Conservation (phyloP, 2,888 invertebrate species). For the Gymnoscelis rufifasciata region DNA sequence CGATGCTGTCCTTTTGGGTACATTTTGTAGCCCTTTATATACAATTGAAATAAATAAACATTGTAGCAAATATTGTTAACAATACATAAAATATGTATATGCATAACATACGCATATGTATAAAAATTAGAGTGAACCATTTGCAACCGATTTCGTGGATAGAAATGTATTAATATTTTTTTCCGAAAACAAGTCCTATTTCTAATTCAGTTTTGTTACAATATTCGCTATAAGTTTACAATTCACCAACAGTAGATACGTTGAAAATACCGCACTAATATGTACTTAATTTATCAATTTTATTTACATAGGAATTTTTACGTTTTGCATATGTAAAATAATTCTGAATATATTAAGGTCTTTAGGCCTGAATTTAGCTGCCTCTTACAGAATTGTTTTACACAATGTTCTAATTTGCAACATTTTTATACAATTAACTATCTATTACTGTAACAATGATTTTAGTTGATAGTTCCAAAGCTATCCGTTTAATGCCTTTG, state of each 20-base stretch:
- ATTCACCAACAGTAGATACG: constrained; percentile 28
- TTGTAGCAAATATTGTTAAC: constrained; percentile 26
- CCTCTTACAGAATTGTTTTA: constrained; percentile 7
- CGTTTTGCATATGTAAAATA: constrained; percentile 17
- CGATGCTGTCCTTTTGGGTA: constrained; percentile 24
- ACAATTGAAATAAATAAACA: constrained; percentile 24
- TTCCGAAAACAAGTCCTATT: not conserved
- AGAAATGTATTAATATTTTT: too few species aligned
- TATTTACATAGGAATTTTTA: constrained; percentile 71
- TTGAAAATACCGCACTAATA: constrained; percentile 30
- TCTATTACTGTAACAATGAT: constrained; percentile 67
- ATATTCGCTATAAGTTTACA: constrained; percentile 11
- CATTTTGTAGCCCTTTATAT: constrained; percentile 26
- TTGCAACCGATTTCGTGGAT: not conserved
- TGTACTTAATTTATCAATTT: constrained; percentile 33
- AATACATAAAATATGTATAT: too few species aligned
- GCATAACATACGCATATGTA: too few species aligned
- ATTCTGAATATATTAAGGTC: not conserved
- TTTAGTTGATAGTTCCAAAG: constrained; percentile 14
- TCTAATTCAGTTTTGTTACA: not conserved
- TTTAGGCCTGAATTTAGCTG: not conserved
- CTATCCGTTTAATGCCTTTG: not conserved
- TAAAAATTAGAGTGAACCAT: not conserved
- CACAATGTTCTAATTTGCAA: constrained; percentile 17
- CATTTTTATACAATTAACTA: constrained; percentile 64